Base-by-base conservation (phyloP, 2,888 invertebrate species). In the Girardia tigrina region DNA sequence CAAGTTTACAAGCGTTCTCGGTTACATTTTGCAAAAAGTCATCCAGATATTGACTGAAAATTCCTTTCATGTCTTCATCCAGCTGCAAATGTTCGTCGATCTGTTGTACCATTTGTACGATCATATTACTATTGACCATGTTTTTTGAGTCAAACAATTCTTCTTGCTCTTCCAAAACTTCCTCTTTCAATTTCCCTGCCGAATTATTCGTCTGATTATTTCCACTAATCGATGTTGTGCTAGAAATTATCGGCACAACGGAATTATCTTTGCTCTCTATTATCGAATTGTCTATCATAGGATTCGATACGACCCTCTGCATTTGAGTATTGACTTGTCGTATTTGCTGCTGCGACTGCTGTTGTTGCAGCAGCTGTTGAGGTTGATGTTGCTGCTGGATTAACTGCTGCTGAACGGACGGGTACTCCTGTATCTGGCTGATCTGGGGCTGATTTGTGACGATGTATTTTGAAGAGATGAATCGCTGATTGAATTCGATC, bases 11-110 rank as follows among this genome's bases (percentile, higher is more conserved):
- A 0, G 94, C 90, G 0, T 92, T 89, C 81, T 90, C 90, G 0
- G 93, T 88, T 0, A 91, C 88, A 75, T 90, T 90, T 82, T 95
- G 94, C 27, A 97, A 91, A 84, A 95, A 95, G 83, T 94, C 94
- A 86, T 97, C 95, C 36, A 36, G 16, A 36, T 36, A 36, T 36
- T 36, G 36, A 36, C 36, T 36, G 36, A 36, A 36, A 36, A 36
- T 36, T n/a, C 56, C 56, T 56, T 56, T 56, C 56, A 56, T 56
- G n/a, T 56, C 56, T 12, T 56, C 56, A 16, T 56, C 56, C 23
- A 56, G 23, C n/a, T 56, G 56, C n/a, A 56, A 56, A 56, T 56
- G 56, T 56, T 56, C 56, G 23, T 56, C 56, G 23, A 56, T 56
- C 23, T 56, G 56, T 8, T 23, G 4, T 20, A 56, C 56, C 4